Evolutionary conservation across 2,888 invertebrate genomes (phyloP), one percentile per base, ranked within the genome.

Genomic region (Parthenolecanium corni): DNA sequence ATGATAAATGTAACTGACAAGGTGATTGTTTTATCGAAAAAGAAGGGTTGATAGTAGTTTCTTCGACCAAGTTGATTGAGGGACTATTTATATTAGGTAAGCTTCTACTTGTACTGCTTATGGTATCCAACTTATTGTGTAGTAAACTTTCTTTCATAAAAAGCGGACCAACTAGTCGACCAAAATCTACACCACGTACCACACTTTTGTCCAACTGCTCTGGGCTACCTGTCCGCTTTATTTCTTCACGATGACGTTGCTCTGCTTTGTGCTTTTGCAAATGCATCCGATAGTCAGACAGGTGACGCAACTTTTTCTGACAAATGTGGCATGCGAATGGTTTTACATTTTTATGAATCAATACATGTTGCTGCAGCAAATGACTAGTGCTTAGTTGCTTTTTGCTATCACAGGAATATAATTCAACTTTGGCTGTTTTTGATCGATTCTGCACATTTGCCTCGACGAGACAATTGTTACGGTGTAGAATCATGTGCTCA

Each of bases 401-500:
- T 12, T 46, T 24, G 44, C 58, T 47, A 44, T 24, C 25, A 21
- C 58, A 58, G 18, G 25, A 18, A n/a, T n/a, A n/a, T n/a, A n/a
- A n/a, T n/a, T n/a, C n/a, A 46, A 25, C 31, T 5, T 46, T 46
- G n/a, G 46, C 20, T 11, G 25, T 31, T 31, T 47, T 46, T 5
- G 31, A 47, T 9, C 47, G 44, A 20, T 42, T 58, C 14, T 46
- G 14, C 1, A 20, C 6, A 14, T 21, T 24, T 4, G 18, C 18
- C 21, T 46, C 47, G 47, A n/a, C 24, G n/a, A 58, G 20, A n/a
- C 46, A 25, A 14, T 58, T 58, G 36, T 58, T 58, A 5, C 58
- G 58, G 24, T 58, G 58, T 12, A 58, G 18, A 18, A 21, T 46
- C 58, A 58, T 58, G 21, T 58, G 58, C 47, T 58, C 58, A 47